phyloP scores from a whole-genome alignment of 64 coral and sea anemone species.

The Anthopleura sola region DNA sequence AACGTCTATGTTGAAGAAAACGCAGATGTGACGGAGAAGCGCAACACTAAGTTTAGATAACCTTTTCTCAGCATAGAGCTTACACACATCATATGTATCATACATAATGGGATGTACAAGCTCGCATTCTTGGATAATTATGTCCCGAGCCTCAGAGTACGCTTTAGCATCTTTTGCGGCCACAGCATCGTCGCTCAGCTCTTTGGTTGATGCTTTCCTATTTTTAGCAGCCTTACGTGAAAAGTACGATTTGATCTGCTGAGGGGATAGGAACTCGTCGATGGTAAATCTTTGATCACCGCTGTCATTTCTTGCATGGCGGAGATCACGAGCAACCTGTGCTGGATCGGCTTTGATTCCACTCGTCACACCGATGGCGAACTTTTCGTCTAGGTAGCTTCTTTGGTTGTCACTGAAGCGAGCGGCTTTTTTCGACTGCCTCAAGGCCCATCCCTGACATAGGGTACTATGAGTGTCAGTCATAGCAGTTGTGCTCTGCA shows the following conservation, averaged over 20 bases:
- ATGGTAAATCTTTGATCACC: conserved; percentile 29
- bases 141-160: not conserved
- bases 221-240: conserved; percentile 50
- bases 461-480: conserved; percentile 15
- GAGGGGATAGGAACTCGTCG: conserved; percentile 37
- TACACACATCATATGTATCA: conserved; percentile 22
- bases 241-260: conserved; percentile 45
- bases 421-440: not conserved
- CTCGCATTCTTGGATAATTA: conserved; percentile 16
- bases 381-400: conserved; percentile 50
- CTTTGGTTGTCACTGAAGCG: conserved; percentile 26
- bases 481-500: not conserved
- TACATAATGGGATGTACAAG: conserved; percentile 19
- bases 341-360: conserved; percentile 35
- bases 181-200: not conserved
- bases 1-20: conserved; percentile 34
- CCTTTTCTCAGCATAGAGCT: not conserved
- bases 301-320: conserved; percentile 29
- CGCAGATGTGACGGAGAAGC: not conserved
- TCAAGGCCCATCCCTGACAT: conserved; percentile 16
- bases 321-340: conserved; percentile 25
- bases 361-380: conserved; percentile 30
- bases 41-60: conserved; percentile 19
- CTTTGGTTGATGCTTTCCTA: not conserved
- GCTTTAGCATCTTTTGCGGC: not conserved